A percentile compares a stretch with the other conserved stretches of the same genome.
phyloP scores from a whole-genome alignment of 2,113 vertebrate genomes.

The Mesoclemmys tuberculata region DNA sequence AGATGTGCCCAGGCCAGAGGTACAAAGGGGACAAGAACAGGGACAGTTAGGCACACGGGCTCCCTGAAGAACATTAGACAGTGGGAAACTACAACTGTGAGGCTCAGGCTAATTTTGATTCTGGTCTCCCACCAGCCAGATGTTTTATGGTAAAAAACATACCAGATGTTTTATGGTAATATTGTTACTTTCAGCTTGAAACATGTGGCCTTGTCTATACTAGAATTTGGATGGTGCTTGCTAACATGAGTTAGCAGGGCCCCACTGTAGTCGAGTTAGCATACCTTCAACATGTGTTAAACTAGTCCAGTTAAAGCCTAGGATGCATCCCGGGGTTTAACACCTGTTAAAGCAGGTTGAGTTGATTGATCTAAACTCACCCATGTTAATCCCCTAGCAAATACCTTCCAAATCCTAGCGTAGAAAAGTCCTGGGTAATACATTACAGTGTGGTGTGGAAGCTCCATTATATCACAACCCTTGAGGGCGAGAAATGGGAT shows the following conservation, averaged over 20 bases:
- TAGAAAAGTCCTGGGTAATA: too few species aligned
- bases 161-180: background rate
- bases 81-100: background rate
- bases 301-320: background rate
- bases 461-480: background rate
- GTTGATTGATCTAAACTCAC: background rate
- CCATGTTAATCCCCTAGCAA: background rate
- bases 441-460: background rate
- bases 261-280: too few species aligned
- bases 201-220: background rate
- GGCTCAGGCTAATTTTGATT: background rate
- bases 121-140: background rate
- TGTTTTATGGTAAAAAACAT: background rate
- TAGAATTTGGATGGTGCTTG: fast-evolving
- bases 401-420: too few species aligned
- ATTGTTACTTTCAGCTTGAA: background rate
- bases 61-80: background rate
- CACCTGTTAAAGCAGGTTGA: too few species aligned
- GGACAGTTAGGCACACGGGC: background rate
- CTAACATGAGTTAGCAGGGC: background rate
- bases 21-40: background rate
- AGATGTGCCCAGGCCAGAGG: fast-evolving
- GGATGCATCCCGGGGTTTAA: background rate
- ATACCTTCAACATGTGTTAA: background rate
- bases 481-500: background rate